A percentile compares a stretch with the other conserved stretches of the same genome.
These are phyloP conservation scores for Notocelia uddmanniana DNA, from an alignment of 2,888 invertebrate genomes.

Conservation along the genomic window DNA sequence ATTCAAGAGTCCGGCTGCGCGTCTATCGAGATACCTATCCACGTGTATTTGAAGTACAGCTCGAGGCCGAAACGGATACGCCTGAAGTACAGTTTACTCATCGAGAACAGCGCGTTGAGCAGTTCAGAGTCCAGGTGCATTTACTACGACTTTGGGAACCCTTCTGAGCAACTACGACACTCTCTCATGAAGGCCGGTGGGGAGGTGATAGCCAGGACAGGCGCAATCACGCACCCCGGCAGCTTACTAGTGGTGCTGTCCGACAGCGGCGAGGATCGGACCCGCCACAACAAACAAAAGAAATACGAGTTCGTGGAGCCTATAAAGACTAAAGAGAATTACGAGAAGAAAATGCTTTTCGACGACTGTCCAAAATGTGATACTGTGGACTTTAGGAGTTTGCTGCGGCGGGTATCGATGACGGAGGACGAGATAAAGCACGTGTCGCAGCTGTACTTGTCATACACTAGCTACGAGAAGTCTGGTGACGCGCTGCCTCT, in stretches of 20 bases:
- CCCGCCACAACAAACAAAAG: slow-evolving; percentile 54
- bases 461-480: slow-evolving; percentile 72
- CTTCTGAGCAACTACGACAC: slow-evolving; percentile 69
- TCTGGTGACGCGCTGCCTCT: slow-evolving; percentile 67
- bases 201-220: slow-evolving; percentile 63
- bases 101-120: slow-evolving; percentile 73
- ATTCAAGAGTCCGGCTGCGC: slow-evolving; percentile 81
- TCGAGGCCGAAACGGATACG: slow-evolving; percentile 77
- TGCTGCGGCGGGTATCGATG: slow-evolving; percentile 71
- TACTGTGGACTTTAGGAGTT: slow-evolving; percentile 68
- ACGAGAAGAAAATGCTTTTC: slow-evolving; percentile 58
- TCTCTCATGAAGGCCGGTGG: slow-evolving; percentile 78
- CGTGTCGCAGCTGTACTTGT: slow-evolving; percentile 72
- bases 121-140: slow-evolving; percentile 74
- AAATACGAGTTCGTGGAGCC: slow-evolving; percentile 73
- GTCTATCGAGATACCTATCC: slow-evolving; percentile 79
- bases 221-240: slow-evolving; percentile 50
- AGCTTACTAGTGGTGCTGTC: slow-evolving; percentile 65
- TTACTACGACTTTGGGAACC: slow-evolving; percentile 78
- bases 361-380: slow-evolving; percentile 75
- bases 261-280: slow-evolving; percentile 60
- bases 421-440: slow-evolving; percentile 72
- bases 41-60: slow-evolving; percentile 80
- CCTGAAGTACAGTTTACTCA: slow-evolving; percentile 74
- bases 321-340: slow-evolving; percentile 63